Percentiles rank a stretch among this genome's conserved stretches.
These are phyloP conservation scores for Pachycephala philippinensis DNA, from an alignment of 2,113 vertebrate genomes.

Conservation along the genomic window DNA sequence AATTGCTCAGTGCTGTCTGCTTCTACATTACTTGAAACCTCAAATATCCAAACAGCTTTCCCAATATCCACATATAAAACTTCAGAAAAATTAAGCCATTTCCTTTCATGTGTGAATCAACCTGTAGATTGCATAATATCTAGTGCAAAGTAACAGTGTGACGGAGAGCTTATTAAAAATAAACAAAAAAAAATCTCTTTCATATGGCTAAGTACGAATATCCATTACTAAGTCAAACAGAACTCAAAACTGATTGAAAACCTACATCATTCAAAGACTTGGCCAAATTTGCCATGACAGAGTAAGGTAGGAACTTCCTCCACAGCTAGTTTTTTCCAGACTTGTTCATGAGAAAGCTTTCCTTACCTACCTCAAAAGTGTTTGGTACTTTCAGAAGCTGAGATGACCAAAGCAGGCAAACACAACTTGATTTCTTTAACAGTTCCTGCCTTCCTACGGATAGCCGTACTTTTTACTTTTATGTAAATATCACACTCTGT, in stretches of 20 bases:
- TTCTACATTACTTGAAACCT: neutral
- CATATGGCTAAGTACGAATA: neutral
- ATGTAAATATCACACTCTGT: neutral
- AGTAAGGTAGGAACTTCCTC: neutral
- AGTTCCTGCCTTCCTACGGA: neutral
- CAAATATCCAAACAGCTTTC: neutral
- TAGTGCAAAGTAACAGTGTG: neutral
- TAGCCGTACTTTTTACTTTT: neutral
- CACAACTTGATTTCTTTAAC: neutral
- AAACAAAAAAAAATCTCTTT: neutral
- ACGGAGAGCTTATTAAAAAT: neutral
- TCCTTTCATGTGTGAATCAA: neutral
- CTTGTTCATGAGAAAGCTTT: neutral
- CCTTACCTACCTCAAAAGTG: neutral
- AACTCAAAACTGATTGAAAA: neutral
- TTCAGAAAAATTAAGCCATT: neutral
- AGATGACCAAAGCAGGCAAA: neutral
- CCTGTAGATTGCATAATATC: neutral
- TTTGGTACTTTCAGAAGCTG: neutral
- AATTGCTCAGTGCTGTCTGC: neutral
- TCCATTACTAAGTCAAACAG: neutral
- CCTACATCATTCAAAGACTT: neutral
- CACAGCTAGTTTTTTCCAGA: neutral
- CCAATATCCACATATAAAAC: neutral
- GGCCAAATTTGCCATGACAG: neutral